These are phyloP conservation scores for Drosophila atripex DNA, from an alignment of 2,888 invertebrate genomes.

Conservation along the genomic window DNA sequence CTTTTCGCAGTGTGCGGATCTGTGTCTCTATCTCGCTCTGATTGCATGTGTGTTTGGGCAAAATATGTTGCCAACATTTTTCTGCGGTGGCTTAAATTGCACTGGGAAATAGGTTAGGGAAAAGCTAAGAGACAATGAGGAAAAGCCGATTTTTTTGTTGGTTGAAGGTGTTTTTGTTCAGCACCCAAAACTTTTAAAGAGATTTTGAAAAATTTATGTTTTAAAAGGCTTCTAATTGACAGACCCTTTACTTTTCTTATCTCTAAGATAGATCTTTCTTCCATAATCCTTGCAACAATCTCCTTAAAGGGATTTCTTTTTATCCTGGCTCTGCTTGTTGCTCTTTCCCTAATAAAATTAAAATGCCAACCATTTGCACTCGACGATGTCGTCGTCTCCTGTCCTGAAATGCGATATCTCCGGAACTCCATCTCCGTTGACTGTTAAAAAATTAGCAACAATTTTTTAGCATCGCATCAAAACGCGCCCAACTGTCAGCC, in stretches of 20 bases:
- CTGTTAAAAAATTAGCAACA: slow-evolving; percentile 73
- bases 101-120: slow-evolving; percentile 54
- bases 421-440: slow-evolving; percentile 35
- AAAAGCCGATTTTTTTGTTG: slow-evolving; percentile 19
- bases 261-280: slow-evolving; percentile 8
- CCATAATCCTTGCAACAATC: slow-evolving; percentile 19
- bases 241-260: background rate
- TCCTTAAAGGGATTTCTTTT: slow-evolving; percentile 25
- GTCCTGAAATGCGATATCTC: slow-evolving; percentile 53
- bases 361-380: slow-evolving; percentile 73
- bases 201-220: background rate
- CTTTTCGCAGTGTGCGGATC: slow-evolving; percentile 9
- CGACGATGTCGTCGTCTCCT: slow-evolving; percentile 31
- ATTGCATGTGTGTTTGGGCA: slow-evolving; percentile 53
- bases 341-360: slow-evolving; percentile 64
- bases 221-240: slow-evolving; percentile 2
- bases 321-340: slow-evolving; percentile 34
- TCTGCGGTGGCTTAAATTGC: slow-evolving; percentile 71
- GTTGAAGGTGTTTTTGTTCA: slow-evolving; percentile 23
- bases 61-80: slow-evolving; percentile 67
- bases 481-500: slow-evolving; percentile 70
- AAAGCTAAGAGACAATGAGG: slow-evolving; percentile 63
- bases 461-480: slow-evolving; percentile 76
- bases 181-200: background rate
- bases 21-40: slow-evolving; percentile 14